Base-by-base conservation (phyloP, 2,888 invertebrate species). In the Ochlodes sylvanus region DNA sequence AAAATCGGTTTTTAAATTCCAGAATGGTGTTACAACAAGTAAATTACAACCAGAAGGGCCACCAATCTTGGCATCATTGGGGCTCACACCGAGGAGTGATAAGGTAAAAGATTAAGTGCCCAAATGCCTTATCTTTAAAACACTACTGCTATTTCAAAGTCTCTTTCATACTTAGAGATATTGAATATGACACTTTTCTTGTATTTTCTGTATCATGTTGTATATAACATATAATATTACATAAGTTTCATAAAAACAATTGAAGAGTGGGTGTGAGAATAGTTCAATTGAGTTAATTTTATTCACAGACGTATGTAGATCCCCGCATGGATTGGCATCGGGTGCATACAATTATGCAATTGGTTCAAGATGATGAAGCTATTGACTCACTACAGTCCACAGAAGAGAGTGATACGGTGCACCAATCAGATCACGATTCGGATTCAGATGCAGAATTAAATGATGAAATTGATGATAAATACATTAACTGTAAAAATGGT, bases 71-170 rank as follows among this genome's bases (percentile, higher is more conserved):
- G 91, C 94, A 72, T 94, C 94, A 50, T 73, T 94, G 83, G 94
- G 94, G 63, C 91, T 94, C 75, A 94, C 94, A 77, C 94, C 94
- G 63, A 86, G 91, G 78, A 93, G 92, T 89, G 94, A 94, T 87
- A 94, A 94, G 94, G 94, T 94, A 90, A 52, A 82, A 83, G 80
- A 88, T 87, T 82, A 80, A 72, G 70, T 71, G 69, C 70, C 68
- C 69, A 71, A 72, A 62, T 71, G 63, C 70, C 77, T 85, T 83
- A 82, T 85, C 81, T 78, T 69, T 72, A 73, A 72, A 65, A 72
- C 73, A 63, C 70, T 72, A 58, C 38, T 70, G 44, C 68, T 70
- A 62, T 69, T 71, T 44, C 63, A 68, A 68, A 67, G 58, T 71
- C 65, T 66, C 70, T 73, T 73, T 77, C 27, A 75, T 75, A 70